phyloP scores from a whole-genome alignment of 1,140 invertebrate genomes.

The Aphelinus certus region DNA sequence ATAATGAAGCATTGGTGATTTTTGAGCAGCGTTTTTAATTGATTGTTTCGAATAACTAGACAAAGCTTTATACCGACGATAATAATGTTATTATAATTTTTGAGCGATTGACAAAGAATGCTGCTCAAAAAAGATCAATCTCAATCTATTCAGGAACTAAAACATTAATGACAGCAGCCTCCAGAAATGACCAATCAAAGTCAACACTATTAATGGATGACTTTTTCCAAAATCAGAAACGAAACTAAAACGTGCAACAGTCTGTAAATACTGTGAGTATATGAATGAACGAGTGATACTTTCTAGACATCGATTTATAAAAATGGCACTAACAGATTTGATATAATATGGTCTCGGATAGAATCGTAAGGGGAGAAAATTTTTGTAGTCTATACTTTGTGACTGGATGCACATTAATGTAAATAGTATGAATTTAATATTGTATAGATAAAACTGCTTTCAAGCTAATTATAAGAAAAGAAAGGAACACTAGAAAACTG shows the following conservation, averaged over 20 bases:
- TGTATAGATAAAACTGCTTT: conserved; percentile 64
- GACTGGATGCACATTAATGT: conserved; percentile 47
- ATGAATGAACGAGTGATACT: conserved; percentile 9
- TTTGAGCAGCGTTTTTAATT: neutral
- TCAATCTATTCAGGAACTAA: neutral
- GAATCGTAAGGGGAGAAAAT: neutral
- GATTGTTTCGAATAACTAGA: conserved; percentile 22
- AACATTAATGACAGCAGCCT: conserved; percentile 30
- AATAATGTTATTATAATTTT: conserved; percentile 20
- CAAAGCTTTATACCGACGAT: neutral
- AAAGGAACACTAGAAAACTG: conserved; percentile 15
- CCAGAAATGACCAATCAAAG: conserved; percentile 29
- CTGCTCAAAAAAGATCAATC: conserved; percentile 22
- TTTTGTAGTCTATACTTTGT: conserved; percentile 26
- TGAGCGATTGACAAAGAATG: neutral
- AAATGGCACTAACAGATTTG: conserved; percentile 23
- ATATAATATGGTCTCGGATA: neutral
- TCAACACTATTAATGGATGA: conserved; percentile 4
- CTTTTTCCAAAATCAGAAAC: conserved; percentile 3
- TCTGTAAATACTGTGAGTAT: conserved; percentile 28
- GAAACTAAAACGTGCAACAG: conserved; percentile 9
- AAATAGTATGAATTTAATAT: conserved; percentile 62
- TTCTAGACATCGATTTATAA: conserved; percentile 27
- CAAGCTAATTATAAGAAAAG: conserved; percentile 44
- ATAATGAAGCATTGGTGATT: conserved; percentile 20